A percentile compares a stretch with the other conserved stretches of the same genome.
Evolutionary conservation across 1,140 invertebrate genomes (phyloP).

Genomic region (Gonatopus flavifemur): DNA sequence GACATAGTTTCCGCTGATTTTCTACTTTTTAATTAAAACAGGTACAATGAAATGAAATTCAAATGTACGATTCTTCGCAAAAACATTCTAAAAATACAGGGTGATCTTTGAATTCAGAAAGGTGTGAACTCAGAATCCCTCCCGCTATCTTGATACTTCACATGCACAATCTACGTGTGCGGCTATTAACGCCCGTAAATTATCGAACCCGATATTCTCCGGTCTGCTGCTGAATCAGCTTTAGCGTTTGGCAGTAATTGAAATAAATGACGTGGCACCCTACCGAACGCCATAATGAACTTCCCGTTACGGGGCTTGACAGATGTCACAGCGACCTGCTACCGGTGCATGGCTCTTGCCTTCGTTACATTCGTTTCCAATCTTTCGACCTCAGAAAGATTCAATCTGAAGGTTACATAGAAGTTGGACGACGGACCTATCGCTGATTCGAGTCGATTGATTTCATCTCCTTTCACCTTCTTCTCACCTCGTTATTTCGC

Average conservation of each 20-base stretch:
- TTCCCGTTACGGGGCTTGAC: slow-evolving; percentile 29
- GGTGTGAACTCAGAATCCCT: too few species aligned
- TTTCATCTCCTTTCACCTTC: too few species aligned
- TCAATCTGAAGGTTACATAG: slow-evolving; percentile 28
- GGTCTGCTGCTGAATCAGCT: slow-evolving; percentile 27
- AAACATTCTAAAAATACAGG: too few species aligned
- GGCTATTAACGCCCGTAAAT: slow-evolving; percentile 24
- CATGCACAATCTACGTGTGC: background rate
- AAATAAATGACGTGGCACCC: slow-evolving; percentile 31
- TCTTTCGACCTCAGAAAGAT: slow-evolving; percentile 16
- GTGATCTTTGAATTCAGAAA: too few species aligned
- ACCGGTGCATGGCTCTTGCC: background rate
- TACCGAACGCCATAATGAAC: slow-evolving; percentile 33
- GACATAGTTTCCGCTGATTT: too few species aligned
- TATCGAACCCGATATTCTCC: slow-evolving; percentile 14
- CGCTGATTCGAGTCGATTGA: too few species aligned
- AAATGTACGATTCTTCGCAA: too few species aligned
- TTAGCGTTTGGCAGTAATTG: slow-evolving; percentile 36
- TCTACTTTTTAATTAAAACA: too few species aligned
- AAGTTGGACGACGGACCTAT: too few species aligned
- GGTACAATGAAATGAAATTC: too few species aligned
- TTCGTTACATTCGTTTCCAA: slow-evolving; percentile 24
- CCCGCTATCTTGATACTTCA: background rate
- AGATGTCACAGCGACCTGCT: slow-evolving; percentile 31
- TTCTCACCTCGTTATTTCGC: too few species aligned